phyloP scores from a whole-genome alignment of 2,113 vertebrate genomes.

The Atractosteus spatula region DNA sequence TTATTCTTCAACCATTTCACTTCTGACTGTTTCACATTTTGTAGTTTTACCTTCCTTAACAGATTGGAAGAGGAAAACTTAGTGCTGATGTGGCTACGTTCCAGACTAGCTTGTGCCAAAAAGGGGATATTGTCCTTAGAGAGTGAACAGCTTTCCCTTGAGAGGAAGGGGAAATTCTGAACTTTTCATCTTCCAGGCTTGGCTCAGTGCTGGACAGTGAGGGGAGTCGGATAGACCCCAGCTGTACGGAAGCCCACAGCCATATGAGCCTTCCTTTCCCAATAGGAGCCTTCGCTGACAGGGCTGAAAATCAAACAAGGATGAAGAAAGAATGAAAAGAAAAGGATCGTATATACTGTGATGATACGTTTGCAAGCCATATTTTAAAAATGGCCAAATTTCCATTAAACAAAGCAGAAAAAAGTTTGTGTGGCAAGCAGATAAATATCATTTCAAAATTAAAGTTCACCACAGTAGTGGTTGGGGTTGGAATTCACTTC shows the following conservation, averaged over 20 bases:
- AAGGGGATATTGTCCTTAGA: background rate
- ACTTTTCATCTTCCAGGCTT: background rate
- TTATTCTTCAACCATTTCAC: background rate
- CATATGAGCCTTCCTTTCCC: background rate
- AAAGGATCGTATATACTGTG: background rate
- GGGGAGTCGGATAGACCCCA: background rate
- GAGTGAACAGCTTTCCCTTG: background rate
- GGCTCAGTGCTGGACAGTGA: constrained; percentile 5
- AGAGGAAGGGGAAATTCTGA: background rate
- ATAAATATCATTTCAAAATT: no score
- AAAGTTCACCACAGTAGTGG: no score
- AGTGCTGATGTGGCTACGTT: background rate
- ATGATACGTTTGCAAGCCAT: background rate
- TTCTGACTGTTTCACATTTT: background rate
- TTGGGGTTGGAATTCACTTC: no score
- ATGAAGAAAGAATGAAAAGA: background rate
- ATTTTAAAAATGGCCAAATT: background rate
- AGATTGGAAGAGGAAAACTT: constrained; percentile 8
- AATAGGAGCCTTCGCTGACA: background rate
- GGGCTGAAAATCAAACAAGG: background rate
- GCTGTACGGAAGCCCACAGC: background rate
- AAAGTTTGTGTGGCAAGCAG: no score
- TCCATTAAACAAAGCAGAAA: no score
- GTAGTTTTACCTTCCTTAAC: background rate
- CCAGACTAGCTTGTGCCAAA: background rate